A percentile compares a stretch with the other conserved stretches of the same genome.
Conservation (phyloP, 2,113 vertebrate genomes). For the Hydrochoerus hydrochaeris region DNA sequence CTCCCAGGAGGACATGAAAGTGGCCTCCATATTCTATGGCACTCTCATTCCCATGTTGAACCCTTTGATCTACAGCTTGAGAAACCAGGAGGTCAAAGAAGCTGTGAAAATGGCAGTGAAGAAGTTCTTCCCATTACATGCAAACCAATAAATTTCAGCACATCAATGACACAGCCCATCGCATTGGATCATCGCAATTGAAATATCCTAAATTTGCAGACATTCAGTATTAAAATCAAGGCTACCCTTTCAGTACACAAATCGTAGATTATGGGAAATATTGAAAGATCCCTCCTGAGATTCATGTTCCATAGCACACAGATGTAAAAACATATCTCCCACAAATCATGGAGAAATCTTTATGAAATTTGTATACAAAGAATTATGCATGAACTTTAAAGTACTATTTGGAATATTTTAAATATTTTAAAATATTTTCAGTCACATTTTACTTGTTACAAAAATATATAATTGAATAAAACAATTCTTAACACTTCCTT, state of each 20-base stretch:
- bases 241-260: not conserved
- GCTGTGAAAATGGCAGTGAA: too few relatives aligned
- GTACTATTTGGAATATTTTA: not conserved
- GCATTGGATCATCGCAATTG: not conserved
- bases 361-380: not conserved
- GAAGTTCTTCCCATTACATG: too few relatives aligned
- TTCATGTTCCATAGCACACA: not conserved
- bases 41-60: too few relatives aligned
- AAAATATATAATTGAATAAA: not conserved
- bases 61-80: too few relatives aligned
- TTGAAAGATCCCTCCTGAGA: not conserved
- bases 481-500: not conserved
- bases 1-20: too few relatives aligned
- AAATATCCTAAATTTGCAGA: not conserved
- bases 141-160: not conserved
- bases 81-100: too few relatives aligned
- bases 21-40: too few relatives aligned
- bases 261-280: not conserved
- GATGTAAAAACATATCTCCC: not conserved
- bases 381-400: not conserved
- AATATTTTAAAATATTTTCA: too few relatives aligned
- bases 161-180: not conserved
- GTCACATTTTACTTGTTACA: not conserved
- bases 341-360: not conserved
- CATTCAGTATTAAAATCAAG: not conserved